A percentile compares a stretch with the other conserved stretches of the same genome.
These are phyloP conservation scores for Drosophila melanosoma DNA, from an alignment of 2,888 invertebrate species.

Conservation along the genomic window DNA sequence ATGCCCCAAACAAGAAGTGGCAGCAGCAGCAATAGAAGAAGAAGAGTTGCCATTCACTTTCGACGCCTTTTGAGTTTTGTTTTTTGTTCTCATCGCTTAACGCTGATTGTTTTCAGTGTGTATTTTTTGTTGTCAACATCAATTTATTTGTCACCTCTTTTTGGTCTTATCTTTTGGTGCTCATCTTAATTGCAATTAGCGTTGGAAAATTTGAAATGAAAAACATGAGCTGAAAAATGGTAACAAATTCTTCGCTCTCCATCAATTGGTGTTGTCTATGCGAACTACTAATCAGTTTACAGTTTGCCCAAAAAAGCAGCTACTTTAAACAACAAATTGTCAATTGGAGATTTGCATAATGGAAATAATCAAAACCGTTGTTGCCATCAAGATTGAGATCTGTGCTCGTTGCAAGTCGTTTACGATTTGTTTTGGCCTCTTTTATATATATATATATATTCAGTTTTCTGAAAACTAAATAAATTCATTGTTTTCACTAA, in stretches of 20 bases:
- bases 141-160: constrained; percentile 65
- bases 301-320: constrained; percentile 41
- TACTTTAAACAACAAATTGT: constrained; percentile 50
- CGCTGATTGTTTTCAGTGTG: neutral
- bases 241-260: constrained; percentile 23
- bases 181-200: constrained; percentile 78
- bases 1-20: neutral
- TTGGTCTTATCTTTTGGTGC: constrained; percentile 42
- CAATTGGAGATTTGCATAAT: constrained; percentile 60
- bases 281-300: constrained; percentile 58
- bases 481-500: constrained; percentile 70
- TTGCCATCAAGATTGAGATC: constrained; percentile 54
- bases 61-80: constrained; percentile 35
- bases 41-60: constrained; percentile 44
- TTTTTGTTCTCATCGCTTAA: neutral
- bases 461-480: constrained; percentile 46
- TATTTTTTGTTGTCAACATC: constrained; percentile 41
- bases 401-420: constrained; percentile 63
- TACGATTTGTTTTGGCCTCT: constrained; percentile 55
- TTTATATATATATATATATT: constrained; percentile 12
- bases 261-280: constrained; percentile 33
- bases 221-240: constrained; percentile 40
- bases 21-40: neutral
- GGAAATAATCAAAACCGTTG: constrained; percentile 50
- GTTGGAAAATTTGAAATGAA: constrained; percentile 52